phyloP scores from a whole-genome alignment of 2,888 invertebrate genomes.

The Sepioteuthis lessoniana region DNA sequence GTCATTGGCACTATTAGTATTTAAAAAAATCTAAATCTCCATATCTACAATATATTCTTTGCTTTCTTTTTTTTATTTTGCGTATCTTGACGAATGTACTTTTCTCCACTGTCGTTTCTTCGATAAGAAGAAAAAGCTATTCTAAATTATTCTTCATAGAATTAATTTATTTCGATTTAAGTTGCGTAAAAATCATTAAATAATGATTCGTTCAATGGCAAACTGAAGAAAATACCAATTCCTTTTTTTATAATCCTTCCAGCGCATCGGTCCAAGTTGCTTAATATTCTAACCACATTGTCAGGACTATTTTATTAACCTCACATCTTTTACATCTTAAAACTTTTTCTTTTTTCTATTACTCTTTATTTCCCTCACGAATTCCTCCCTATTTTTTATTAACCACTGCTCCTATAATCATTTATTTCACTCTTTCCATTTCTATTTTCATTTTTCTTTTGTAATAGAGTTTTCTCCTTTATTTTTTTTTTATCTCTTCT shows the following conservation, averaged over 20 bases:
- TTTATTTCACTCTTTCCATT: background rate
- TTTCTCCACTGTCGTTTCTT: too few species aligned
- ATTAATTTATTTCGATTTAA: too few species aligned
- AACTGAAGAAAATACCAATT: background rate
- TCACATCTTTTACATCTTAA: background rate
- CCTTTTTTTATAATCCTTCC: background rate
- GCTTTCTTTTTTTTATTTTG: too few species aligned
- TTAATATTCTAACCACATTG: background rate
- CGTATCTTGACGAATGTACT: too few species aligned
- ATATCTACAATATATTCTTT: too few species aligned
- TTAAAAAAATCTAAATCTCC: too few species aligned
- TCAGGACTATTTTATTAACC: background rate
- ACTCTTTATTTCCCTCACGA: background rate
- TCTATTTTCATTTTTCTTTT: background rate
- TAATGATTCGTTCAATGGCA: too few species aligned
- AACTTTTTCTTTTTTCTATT: background rate
- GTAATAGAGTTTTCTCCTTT: background rate
- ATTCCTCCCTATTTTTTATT: background rate
- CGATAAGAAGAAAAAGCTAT: too few species aligned
- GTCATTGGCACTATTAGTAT: too few species aligned
- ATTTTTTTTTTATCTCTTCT: background rate
- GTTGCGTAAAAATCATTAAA: too few species aligned
- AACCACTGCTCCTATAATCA: background rate
- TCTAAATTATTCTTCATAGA: too few species aligned
- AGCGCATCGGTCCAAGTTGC: background rate